phyloP scores from a whole-genome alignment of 2,888 invertebrate species.

The Imbricaverruca yamaguchii region DNA sequence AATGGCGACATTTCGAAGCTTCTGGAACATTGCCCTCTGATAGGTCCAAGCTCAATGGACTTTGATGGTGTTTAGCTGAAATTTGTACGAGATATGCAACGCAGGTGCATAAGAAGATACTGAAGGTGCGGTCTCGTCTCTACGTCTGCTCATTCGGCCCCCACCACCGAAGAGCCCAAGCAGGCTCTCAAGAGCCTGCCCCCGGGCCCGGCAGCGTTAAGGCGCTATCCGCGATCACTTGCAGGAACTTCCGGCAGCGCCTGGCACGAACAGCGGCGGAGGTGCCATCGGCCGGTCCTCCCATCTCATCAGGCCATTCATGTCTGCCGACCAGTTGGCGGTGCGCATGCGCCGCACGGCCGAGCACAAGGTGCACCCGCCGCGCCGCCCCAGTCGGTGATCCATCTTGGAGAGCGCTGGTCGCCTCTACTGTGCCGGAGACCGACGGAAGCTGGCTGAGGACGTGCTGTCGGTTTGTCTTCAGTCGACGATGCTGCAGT shows the following conservation, averaged over 20 bases:
- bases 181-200: too few species aligned
- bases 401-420: background rate
- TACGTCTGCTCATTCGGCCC: too few species aligned
- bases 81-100: too few species aligned
- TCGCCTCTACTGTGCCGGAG: background rate
- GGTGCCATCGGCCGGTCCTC: background rate
- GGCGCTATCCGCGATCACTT: too few species aligned
- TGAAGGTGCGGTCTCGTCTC: too few species aligned
- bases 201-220: too few species aligned
- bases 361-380: background rate
- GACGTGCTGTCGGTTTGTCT: conserved; percentile 76
- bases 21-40: too few species aligned
- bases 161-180: too few species aligned
- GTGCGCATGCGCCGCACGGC: background rate
- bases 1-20: too few species aligned
- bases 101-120: too few species aligned
- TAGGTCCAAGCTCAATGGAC: too few species aligned
- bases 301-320: background rate
- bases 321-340: background rate
- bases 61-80: too few species aligned
- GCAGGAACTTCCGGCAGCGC: conserved; percentile 4
- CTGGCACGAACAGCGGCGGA: background rate
- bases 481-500: conserved; percentile 64
- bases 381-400: background rate
- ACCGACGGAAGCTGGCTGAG: conserved; percentile 37